These are phyloP conservation scores for Sitobion miscanthi DNA, from an alignment of 1,140 invertebrate genomes.

Conservation along the genomic window DNA sequence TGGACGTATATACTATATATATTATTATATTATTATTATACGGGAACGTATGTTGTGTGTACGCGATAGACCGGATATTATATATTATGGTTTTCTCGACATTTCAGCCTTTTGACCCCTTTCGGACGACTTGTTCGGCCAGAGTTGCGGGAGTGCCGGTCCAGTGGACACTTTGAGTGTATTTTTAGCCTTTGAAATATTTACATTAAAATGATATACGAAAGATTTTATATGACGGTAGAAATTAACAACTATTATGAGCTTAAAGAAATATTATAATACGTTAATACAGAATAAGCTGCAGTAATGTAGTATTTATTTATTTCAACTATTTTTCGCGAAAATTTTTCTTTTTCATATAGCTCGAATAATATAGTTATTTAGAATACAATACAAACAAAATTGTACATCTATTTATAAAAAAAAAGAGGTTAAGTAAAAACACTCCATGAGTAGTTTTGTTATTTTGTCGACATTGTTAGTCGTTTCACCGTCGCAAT, in stretches of 20 bases:
- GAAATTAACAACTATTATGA: not conserved
- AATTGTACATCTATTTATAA: not conserved
- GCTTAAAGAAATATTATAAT: not conserved
- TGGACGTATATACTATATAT: no score
- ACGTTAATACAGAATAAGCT: no score
- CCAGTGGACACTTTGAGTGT: not conserved
- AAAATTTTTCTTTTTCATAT: not conserved
- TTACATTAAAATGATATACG: not conserved
- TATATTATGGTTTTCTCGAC: not conserved
- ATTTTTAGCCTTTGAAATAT: conserved; percentile 1
- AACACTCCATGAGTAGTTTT: not conserved
- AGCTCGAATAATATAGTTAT: not conserved
- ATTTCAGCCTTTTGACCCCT: not conserved
- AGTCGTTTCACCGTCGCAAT: not conserved
- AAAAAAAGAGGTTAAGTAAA: not conserved
- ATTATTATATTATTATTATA: not conserved
- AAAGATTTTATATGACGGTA: not conserved
- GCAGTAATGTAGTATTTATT: not conserved
- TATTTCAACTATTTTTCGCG: not conserved
- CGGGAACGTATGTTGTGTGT: not conserved
- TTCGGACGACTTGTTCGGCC: not conserved
- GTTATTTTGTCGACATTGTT: not conserved
- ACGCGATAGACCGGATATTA: not conserved
- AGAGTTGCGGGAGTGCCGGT: not conserved
- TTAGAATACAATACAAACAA: not conserved